Evolutionary conservation across 2,113 vertebrate species (phyloP).

Genomic region (Pelodiscus sinensis): DNA sequence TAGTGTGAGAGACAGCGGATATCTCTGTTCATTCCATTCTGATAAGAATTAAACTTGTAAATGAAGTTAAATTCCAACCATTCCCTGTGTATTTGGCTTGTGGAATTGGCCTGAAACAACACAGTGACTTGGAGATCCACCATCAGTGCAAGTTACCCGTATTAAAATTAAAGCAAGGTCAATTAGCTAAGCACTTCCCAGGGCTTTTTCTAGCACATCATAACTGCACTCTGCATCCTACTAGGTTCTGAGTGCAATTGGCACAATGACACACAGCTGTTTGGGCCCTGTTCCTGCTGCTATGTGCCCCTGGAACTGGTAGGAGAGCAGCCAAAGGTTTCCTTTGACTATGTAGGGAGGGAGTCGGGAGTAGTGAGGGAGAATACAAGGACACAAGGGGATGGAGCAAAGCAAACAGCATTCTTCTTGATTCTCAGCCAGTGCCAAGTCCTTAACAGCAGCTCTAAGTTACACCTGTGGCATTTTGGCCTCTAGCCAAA

Average conservation of each 20-base stretch:
- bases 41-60: too few relatives aligned
- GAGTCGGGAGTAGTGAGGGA: accelerated
- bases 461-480: neutral
- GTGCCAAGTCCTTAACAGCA: neutral
- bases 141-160: neutral
- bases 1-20: too few relatives aligned
- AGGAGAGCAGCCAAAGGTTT: too few relatives aligned
- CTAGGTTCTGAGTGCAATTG: neutral
- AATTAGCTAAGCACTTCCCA: neutral
- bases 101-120: too few relatives aligned
- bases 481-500: neutral
- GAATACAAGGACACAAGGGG: accelerated
- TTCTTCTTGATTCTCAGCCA: neutral
- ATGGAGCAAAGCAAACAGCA: neutral
- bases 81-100: too few relatives aligned
- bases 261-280: neutral
- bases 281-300: neutral
- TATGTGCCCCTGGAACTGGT: neutral
- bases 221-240: neutral
- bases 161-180: neutral
- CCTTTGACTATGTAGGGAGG: neutral
- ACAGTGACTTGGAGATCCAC: too few relatives aligned
- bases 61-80: too few relatives aligned
- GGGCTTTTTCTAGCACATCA: neutral
- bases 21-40: too few relatives aligned